phyloP scores from a whole-genome alignment of 2,113 vertebrate genomes.

The Proterorhinus semilunaris region DNA sequence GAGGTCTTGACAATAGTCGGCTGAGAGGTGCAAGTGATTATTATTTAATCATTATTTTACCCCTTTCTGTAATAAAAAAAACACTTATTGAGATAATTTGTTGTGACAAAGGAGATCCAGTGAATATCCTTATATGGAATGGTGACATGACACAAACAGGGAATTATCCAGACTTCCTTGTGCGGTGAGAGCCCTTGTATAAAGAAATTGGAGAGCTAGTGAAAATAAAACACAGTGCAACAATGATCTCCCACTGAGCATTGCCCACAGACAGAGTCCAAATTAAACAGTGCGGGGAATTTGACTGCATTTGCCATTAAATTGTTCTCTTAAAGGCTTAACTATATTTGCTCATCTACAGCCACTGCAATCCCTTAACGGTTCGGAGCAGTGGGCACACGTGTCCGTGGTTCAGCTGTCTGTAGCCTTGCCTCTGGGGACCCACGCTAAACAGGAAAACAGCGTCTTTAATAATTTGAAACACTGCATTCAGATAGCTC shows the following conservation, averaged over 20 bases:
- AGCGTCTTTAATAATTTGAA: constrained; percentile 57
- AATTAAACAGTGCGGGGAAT: constrained; percentile 38
- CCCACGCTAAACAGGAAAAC: constrained; percentile 50
- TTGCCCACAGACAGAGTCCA: constrained; percentile 32
- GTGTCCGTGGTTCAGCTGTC: constrained; percentile 54
- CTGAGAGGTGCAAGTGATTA: not conserved
- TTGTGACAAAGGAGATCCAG: constrained; percentile 5
- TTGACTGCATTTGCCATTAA: constrained; percentile 30
- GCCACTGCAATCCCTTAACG: constrained; percentile 51
- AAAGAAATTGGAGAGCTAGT: constrained; percentile 47
- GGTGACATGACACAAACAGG: constrained; percentile 14
- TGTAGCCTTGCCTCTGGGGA: constrained; percentile 25
- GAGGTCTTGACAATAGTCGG: not conserved
- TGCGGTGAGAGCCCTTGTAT: constrained; percentile 19
- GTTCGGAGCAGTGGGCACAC: constrained; percentile 46
- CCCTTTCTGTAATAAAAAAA: constrained; percentile 14
- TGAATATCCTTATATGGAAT: constrained; percentile 1
- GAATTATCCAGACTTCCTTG: constrained; percentile 28
- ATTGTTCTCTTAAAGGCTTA: constrained; percentile 42
- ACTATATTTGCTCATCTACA: constrained; percentile 23
- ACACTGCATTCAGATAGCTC: constrained; percentile 35
- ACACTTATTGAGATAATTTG: constrained; percentile 21
- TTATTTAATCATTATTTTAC: too few species aligned
- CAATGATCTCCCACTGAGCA: constrained; percentile 40
- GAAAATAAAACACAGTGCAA: constrained; percentile 54